These are phyloP conservation scores for Blomia tropicalis DNA, from an alignment of 2,888 invertebrate genomes.

Conservation along the genomic window DNA sequence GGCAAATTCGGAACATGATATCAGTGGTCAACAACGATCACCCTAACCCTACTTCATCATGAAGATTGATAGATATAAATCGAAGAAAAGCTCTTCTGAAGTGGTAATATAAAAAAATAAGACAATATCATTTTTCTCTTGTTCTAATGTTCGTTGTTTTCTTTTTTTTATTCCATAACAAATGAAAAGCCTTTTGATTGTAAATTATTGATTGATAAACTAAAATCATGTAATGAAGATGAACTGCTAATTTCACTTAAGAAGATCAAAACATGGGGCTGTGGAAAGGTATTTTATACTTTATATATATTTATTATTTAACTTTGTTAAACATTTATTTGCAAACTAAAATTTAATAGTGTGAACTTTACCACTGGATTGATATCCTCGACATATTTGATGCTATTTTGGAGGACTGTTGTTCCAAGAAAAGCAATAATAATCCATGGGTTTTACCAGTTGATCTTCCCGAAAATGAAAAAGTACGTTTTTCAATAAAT, in stretches of 20 bases:
- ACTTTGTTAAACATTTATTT: too few relatives aligned
- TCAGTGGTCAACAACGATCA: too few relatives aligned
- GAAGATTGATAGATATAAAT: conserved; percentile 63
- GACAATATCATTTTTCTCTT: conserved; percentile 4
- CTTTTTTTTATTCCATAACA: conserved; percentile 10
- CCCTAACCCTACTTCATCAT: conserved; percentile 37
- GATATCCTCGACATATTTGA: conserved; percentile 52
- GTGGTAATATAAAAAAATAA: conserved; percentile 43
- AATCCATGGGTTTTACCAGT: conserved; percentile 55
- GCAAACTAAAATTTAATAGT: too few relatives aligned
- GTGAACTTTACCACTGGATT: conserved; percentile 67
- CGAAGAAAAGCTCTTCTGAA: conserved; percentile 67
- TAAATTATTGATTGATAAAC: conserved; percentile 53
- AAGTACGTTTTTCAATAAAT: conserved; percentile 40
- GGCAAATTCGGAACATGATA: too few relatives aligned
- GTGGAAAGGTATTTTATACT: conserved; percentile 46
- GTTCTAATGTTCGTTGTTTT: background rate
- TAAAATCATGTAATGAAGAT: conserved; percentile 46
- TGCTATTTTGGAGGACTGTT: conserved; percentile 49
- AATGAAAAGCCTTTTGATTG: conserved; percentile 44
- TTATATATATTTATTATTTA: background rate
- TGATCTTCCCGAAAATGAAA: conserved; percentile 49
- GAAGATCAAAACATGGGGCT: conserved; percentile 62
- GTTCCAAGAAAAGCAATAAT: conserved; percentile 42
- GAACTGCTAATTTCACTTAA: conserved; percentile 52